Evolutionary conservation across 2,797 vertebrate species (phyloP).

Genomic region (Sitta carolinensis): DNA sequence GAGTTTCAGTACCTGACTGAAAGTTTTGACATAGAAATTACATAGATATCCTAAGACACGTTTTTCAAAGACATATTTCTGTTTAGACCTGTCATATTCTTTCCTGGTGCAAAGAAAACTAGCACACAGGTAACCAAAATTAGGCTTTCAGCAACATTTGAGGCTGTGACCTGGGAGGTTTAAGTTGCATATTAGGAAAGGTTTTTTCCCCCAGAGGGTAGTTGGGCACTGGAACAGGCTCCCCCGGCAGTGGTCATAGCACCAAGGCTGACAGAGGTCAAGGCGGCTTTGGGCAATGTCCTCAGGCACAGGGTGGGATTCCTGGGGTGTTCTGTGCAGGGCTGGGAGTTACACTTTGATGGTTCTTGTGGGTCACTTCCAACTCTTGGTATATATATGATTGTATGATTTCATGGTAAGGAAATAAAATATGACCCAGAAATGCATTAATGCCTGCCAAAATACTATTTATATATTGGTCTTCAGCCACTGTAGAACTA

Average conservation of each 20-base stretch:
- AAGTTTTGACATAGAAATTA: background rate
- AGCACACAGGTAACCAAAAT: background rate
- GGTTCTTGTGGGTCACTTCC: background rate
- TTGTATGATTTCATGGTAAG: background rate
- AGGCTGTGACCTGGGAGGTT: background rate
- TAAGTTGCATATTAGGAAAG: background rate
- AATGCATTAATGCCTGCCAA: background rate
- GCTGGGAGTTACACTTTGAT: accelerated
- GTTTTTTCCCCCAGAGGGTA: background rate
- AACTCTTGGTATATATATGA: background rate
- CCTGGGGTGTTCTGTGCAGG: background rate
- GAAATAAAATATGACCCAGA: background rate
- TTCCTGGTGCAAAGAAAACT: background rate
- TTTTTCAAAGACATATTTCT: background rate
- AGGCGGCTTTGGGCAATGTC: background rate
- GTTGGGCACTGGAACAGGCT: background rate
- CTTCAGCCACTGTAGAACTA: background rate
- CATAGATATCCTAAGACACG: background rate
- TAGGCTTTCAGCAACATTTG: background rate
- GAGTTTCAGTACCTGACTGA: background rate
- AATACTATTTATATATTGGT: background rate
- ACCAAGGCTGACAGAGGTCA: background rate
- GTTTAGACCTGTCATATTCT: background rate
- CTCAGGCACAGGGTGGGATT: background rate
- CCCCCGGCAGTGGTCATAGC: background rate